phyloP scores from a whole-genome alignment of 2,113 vertebrate genomes.

The Chiloscyllium plagiosum region DNA sequence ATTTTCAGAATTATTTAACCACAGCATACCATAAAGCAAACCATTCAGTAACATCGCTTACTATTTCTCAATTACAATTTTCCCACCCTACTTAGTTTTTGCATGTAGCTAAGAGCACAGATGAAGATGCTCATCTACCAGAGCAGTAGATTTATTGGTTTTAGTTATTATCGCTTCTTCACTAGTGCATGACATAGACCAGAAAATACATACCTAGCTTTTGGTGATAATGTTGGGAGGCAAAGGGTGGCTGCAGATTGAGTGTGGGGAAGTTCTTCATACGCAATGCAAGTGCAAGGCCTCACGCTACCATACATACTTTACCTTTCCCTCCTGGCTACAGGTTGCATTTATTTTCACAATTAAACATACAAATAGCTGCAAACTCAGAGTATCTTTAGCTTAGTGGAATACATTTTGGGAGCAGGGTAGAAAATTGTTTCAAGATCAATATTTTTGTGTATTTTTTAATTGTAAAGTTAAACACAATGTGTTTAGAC shows the following conservation, averaged over 20 bases:
- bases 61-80: background rate
- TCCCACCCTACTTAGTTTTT: conserved; percentile 32
- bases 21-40: background rate
- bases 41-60: background rate
- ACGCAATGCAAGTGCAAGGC: background rate
- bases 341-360: background rate
- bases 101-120: conserved; percentile 31
- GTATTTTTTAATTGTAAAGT: conserved; percentile 20
- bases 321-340: background rate
- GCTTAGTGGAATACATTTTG: conserved; percentile 28
- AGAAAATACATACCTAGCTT: conserved; percentile 25
- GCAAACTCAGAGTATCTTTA: conserved; percentile 31
- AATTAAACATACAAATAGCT: conserved; percentile 1
- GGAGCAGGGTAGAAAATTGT: conserved; percentile 30
- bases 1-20: conserved; percentile 8
- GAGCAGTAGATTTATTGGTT: conserved; percentile 1
- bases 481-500: background rate
- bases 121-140: conserved; percentile 19
- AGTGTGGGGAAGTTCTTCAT: conserved; percentile 11
- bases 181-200: conserved; percentile 10
- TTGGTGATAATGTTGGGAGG: conserved; percentile 25
- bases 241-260: background rate
- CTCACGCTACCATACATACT: background rate
- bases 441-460: conserved; percentile 13
- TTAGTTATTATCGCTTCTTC: conserved; percentile 30